Base-by-base conservation (phyloP, 2,113 vertebrate species). In the Ascaphus truei region DNA sequence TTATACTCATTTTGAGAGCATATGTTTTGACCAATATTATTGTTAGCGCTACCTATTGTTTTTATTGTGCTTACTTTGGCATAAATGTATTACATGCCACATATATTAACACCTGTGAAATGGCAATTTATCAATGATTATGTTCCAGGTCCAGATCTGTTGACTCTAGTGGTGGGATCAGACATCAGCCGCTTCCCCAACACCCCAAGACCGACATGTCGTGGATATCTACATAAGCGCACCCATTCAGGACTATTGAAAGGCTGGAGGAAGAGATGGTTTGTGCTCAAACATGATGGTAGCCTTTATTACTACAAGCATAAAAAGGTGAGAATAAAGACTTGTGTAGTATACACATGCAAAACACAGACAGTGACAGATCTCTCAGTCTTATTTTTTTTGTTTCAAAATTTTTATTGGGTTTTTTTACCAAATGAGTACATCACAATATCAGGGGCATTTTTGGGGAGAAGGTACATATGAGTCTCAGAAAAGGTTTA, bases 261-360 rank as follows among this genome's bases (percentile, higher is more conserved):
- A 80, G 92, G 93, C n/a, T 96, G 94, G 94, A 93, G 94, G 74
- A 96, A 94, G 80, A 92, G 95, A 50, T 97, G 94, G 94, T 98
- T 95, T 72, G 93, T 96, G 10, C 84, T 96, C 45, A 92, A 91
- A 27, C 90, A 92, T 8, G 90, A 94, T 22, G 87, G 92, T 50
- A 92, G 81, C 57, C 88, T 98, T 2, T 85, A 86, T 60, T 96
- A 97, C 80, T 94, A 95, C 82, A 92, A 87, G 65, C 90, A 93
- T 52, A 96, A 92, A 78, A 91, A 92, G 89, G 94, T 96, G 82
- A 88, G 79, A 16, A 71, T 8, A 7, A 18, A 18, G 13, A n/a
- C n/a, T n/a, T n/a, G n/a, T n/a, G n/a, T n/a, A n/a, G n/a, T 29
- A 27, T 11, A 23, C 23, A 51, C 3, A 29, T 13, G 48, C 48